Conservation (phyloP, 2,888 invertebrate genomes). For the Phaonia tiefii region DNA sequence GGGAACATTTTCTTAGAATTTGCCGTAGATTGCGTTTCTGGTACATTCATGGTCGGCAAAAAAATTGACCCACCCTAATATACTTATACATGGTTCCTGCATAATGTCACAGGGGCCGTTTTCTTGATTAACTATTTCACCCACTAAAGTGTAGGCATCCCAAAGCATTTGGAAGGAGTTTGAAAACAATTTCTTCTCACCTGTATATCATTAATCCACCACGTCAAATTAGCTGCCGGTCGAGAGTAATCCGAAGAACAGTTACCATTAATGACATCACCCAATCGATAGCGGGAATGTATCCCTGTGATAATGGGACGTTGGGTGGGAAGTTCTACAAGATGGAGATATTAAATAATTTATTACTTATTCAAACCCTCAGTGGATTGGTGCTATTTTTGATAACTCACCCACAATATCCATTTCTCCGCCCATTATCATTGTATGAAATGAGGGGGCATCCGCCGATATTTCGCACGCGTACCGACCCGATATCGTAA, state of each 20-base stretch:
- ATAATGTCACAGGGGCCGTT: too few relatives aligned
- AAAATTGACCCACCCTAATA: too few relatives aligned
- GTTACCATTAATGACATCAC: constrained; percentile 82
- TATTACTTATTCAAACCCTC: not conserved
- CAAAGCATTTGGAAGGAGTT: too few relatives aligned
- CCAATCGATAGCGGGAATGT: constrained; percentile 82
- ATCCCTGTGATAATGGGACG: constrained; percentile 82
- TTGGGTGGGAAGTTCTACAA: constrained; percentile 81
- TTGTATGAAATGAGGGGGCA: constrained; percentile 80
- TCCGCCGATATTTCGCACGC: constrained; percentile 80
- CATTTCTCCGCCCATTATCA: constrained; percentile 78
- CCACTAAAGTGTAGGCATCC: too few relatives aligned
- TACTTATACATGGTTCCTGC: too few relatives aligned
- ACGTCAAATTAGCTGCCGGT: constrained; percentile 83
- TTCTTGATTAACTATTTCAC: too few relatives aligned
- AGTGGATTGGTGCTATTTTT: not conserved
- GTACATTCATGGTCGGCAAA: too few relatives aligned
- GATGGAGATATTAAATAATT: constrained; percentile 12
- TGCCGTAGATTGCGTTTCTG: too few relatives aligned
- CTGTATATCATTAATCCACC: constrained; percentile 82
- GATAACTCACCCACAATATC: constrained; percentile 78
- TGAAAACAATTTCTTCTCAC: constrained; percentile 69
- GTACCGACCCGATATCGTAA: constrained; percentile 78
- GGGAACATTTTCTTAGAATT: too few relatives aligned
- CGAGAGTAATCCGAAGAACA: constrained; percentile 82